Percentiles rank a stretch among this genome's conserved stretches.
phyloP scores from a whole-genome alignment of 1,140 invertebrate species.

The Bombus difficillimus region DNA sequence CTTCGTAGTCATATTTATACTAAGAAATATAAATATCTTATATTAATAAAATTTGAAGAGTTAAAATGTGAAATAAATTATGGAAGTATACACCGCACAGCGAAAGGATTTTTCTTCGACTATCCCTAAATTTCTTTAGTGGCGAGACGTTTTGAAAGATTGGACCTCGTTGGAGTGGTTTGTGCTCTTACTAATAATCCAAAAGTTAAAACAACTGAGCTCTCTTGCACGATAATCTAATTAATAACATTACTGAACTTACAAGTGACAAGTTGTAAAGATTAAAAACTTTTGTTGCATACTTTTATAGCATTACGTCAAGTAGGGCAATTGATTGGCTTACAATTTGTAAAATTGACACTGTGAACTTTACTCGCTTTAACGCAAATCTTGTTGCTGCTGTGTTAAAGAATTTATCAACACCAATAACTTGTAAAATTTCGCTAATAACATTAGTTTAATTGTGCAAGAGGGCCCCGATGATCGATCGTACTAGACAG shows the following conservation, averaged over 20 bases:
- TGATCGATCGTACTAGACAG: neutral
- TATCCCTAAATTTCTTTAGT: neutral
- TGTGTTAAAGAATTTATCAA: too few relatives aligned
- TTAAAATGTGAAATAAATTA: neutral
- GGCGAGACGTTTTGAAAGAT: neutral
- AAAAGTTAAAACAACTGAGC: constrained; percentile 19
- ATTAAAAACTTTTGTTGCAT: too few relatives aligned
- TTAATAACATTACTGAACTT: too few relatives aligned
- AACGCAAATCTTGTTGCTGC: too few relatives aligned
- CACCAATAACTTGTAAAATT: neutral
- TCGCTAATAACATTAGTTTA: neutral
- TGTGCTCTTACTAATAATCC: neutral
- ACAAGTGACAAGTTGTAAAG: too few relatives aligned
- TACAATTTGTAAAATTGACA: too few relatives aligned
- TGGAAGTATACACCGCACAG: neutral
- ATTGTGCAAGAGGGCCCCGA: neutral
- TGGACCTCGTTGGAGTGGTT: neutral
- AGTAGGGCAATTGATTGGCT: too few relatives aligned
- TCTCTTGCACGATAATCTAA: neutral
- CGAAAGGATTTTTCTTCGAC: neutral
- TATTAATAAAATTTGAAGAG: neutral
- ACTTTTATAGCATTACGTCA: too few relatives aligned
- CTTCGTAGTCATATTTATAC: neutral
- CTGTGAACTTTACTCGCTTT: too few relatives aligned
- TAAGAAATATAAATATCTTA: neutral